Conservation (phyloP, 1,140 invertebrate species). For the Micrasema longulum region DNA sequence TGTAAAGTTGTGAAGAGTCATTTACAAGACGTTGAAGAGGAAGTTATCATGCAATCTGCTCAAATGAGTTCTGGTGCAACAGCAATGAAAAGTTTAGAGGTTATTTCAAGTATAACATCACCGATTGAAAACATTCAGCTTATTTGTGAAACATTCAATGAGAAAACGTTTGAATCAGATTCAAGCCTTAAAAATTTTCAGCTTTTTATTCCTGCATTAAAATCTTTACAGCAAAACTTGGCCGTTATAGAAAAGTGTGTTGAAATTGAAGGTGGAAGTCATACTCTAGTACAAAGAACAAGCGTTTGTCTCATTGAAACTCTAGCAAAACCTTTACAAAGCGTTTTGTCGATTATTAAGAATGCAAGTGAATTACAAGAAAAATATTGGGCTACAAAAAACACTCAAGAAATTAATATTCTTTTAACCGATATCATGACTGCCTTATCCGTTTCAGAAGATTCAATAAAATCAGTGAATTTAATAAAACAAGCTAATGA, state of each 20-base stretch:
- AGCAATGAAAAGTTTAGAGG: conserved; percentile 73
- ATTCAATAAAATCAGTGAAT: conserved; percentile 66
- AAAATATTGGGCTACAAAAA: conserved; percentile 34
- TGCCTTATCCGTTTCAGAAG: conserved; percentile 66
- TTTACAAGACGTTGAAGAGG: conserved; percentile 70
- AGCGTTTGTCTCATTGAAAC: conserved; percentile 73
- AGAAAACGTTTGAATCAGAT: conserved; percentile 60
- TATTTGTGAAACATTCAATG: conserved; percentile 66
- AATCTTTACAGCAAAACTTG: conserved; percentile 72
- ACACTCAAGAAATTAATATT: conserved; percentile 60
- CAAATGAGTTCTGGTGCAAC: conserved; percentile 73
- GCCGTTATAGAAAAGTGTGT: conserved; percentile 76
- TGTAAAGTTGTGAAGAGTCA: conserved; percentile 60
- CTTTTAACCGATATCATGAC: conserved; percentile 65
- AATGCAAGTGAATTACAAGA: conserved; percentile 55
- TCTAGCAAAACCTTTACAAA: conserved; percentile 67
- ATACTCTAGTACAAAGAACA: conserved; percentile 73
- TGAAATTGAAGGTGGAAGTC: conserved; percentile 73
- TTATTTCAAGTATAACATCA: conserved; percentile 72
- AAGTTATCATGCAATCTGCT: conserved; percentile 72
- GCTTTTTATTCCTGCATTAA: conserved; percentile 70
- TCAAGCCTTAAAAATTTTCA: conserved; percentile 68
- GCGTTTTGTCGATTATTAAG: conserved; percentile 65
- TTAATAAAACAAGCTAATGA: conserved; percentile 67
- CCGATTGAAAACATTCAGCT: conserved; percentile 74